Base-by-base conservation (phyloP, 2,888 invertebrate species). In the Deroplatys truncata region DNA sequence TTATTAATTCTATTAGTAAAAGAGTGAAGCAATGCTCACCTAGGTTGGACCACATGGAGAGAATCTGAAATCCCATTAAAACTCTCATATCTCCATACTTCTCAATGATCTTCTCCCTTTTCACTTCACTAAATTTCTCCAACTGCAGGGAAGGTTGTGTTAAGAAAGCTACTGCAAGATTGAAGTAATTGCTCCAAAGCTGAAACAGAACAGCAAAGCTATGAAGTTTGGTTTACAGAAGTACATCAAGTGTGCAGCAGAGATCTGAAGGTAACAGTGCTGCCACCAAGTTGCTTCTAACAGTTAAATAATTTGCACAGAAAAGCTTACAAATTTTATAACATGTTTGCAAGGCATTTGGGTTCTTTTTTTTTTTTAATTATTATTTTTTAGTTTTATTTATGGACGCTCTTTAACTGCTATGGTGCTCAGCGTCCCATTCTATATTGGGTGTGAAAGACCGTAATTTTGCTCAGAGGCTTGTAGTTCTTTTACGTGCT, bases 81-180 rank as follows among this genome's bases (percentile, higher is more conserved):
- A 98, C 98, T 89, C 99, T 95, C 98, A 98, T 98, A 92, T 98
- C 98, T 1, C 97, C 97, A 92, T 98, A 97, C 89, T 96, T 96
- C 92, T 97, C 96, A 28, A 97, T 94, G 90, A 97, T 96, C 93
- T 97, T 97, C 90, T 97, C 95, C 0, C 96, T 94, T 92, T 98
- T 98, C 3, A 96, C 96, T 91, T 96, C 96, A n/a, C 97, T 96
- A 93, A 97, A 97, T 91, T 96, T 96, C 92, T 98, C 97, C 89
- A 98, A 93, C 93, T 98, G 98, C 43, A 98, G 93, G 82, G 96
- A 96, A 1, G 96, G 96, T 92, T 98, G 98, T 0, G 97, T 97
- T 84, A 98, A 94, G 93, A 97, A 98, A 28, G 96, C 95, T 2
- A 98, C 97, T 0, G 97, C 96, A 87, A 97, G 93, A 92, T 96